Evolutionary conservation across 1,140 invertebrate genomes (phyloP), one percentile per base, ranked within the genome.

Genomic region (Asbolus verrucosus): DNA sequence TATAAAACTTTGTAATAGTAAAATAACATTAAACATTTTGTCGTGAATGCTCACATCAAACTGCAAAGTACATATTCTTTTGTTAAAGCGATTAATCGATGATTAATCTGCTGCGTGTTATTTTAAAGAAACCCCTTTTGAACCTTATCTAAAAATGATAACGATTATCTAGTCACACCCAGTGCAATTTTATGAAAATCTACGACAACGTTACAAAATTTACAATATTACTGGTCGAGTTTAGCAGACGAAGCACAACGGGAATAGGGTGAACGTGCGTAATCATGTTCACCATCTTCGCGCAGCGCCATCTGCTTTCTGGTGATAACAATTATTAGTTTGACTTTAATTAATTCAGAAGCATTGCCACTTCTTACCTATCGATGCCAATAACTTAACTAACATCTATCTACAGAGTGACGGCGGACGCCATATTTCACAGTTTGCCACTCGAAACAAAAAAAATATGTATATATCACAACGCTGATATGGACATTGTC

Each of bases 171-270:
- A 73, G 39, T 70, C 41, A 69, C 63, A 70, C 59, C 72, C 33
- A 73, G 68, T 70, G 72, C 72, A 67, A 59, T 39, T 66, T 67
- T 67, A 54, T 38, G 66, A 73, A 69, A 71, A 73, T 71, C 69
- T 73, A 73, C 71, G 46, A 54, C 46, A 61, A 71, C 68, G 67
- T 76, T 75, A 76, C 70, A 77, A 77, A 76, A 75, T 77, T 70
- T 77, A 76, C 75, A 76, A 70, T 50, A 38, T 59, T 46, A 65
- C 66, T 54, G 41, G 43, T 69, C 66, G 59, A 63, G 33, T 71
- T 71, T 69, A 24, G 30, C 59, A 62, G 36, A 60, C 4, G 54
- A 14, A 9, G 27, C 9, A 13, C 9, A 15, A n/a, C 59, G 36
- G 36, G 15, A 62, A 39, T 8, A 39, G 14, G 30, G 13, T 3